phyloP scores from a whole-genome alignment of 1,140 invertebrate species.

The Drosophila oshimai region DNA sequence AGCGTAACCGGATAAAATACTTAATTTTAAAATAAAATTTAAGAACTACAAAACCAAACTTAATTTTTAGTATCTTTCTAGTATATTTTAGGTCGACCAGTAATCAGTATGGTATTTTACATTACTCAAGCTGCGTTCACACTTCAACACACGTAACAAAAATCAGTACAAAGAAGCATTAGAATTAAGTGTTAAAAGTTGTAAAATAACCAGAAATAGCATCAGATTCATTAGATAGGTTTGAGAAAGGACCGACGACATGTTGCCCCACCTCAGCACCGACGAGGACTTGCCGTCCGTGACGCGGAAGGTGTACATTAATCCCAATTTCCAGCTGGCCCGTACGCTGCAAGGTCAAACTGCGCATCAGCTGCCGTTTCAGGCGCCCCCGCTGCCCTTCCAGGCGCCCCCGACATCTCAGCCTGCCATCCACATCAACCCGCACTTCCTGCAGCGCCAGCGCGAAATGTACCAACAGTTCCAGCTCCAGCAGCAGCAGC shows the following conservation, averaged over 20 bases:
- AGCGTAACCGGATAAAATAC: no score
- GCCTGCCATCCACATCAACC: conserved; percentile 69
- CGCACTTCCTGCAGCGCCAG: conserved; percentile 60
- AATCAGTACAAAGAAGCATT: neutral
- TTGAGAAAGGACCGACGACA: conserved; percentile 4
- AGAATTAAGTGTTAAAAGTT: neutral
- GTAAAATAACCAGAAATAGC: neutral
- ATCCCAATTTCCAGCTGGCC: conserved; percentile 59
- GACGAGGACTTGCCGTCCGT: conserved; percentile 44
- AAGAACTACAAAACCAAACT: no score
- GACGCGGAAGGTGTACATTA: conserved; percentile 67
- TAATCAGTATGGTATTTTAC: neutral
- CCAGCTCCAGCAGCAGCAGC: conserved; percentile 12
- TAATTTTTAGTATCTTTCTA: no score
- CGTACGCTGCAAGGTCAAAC: conserved; percentile 49
- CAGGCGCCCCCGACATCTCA: neutral
- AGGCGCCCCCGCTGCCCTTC: neutral
- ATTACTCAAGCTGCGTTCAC: neutral
- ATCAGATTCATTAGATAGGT: neutral
- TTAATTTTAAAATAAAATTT: no score
- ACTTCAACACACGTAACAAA: conserved; percentile 16
- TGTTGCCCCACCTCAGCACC: conserved; percentile 58
- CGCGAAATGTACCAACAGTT: conserved; percentile 28
- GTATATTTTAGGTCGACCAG: neutral
- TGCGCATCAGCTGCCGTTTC: conserved; percentile 17